A percentile compares a stretch with the other conserved stretches of the same genome.
These are phyloP conservation scores for Heteromurus nitidus DNA, from an alignment of 2,888 invertebrate genomes.

Conservation along the genomic window DNA sequence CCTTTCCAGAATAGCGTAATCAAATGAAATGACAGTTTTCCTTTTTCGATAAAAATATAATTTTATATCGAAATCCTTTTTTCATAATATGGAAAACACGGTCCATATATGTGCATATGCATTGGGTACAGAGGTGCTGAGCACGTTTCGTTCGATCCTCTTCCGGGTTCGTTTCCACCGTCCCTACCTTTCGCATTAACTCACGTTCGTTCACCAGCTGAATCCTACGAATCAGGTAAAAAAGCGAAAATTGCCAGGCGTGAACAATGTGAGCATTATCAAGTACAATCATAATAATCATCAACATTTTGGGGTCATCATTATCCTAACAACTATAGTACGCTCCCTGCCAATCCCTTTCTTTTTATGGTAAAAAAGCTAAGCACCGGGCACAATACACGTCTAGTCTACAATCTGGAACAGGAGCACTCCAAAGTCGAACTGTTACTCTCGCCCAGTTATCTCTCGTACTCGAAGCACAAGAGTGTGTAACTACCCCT, in stretches of 20 bases:
- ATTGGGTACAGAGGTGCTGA: too few species aligned
- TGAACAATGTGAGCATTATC: conserved; percentile 72
- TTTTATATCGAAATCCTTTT: conserved; percentile 40
- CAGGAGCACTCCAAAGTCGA: background rate
- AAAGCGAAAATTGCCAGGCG: conserved; percentile 73
- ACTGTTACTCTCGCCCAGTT: background rate
- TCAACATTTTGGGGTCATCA: conserved; percentile 55
- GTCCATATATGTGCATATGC: too few species aligned
- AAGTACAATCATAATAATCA: conserved; percentile 64
- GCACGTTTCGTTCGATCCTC: conserved; percentile 21
- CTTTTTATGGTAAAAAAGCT: conserved; percentile 29
- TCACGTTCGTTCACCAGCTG: conserved; percentile 22
- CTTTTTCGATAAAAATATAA: conserved; percentile 44
- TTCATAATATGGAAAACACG: conserved; percentile 1
- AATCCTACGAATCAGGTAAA: conserved; percentile 53
- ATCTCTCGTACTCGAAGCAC: conserved; percentile 30
- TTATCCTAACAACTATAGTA: conserved; percentile 43
- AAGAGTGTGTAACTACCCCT: conserved; percentile 41
- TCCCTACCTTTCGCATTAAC: conserved; percentile 24
- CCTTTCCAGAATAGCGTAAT: background rate
- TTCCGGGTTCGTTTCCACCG: conserved; percentile 37
- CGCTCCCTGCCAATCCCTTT: conserved; percentile 32
- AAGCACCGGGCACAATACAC: too few species aligned
- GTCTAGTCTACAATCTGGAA: background rate
- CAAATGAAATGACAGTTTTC: too few species aligned